Evolutionary conservation across 1,140 invertebrate species (phyloP).

Genomic region (Rhynchophorus ferrugineus): DNA sequence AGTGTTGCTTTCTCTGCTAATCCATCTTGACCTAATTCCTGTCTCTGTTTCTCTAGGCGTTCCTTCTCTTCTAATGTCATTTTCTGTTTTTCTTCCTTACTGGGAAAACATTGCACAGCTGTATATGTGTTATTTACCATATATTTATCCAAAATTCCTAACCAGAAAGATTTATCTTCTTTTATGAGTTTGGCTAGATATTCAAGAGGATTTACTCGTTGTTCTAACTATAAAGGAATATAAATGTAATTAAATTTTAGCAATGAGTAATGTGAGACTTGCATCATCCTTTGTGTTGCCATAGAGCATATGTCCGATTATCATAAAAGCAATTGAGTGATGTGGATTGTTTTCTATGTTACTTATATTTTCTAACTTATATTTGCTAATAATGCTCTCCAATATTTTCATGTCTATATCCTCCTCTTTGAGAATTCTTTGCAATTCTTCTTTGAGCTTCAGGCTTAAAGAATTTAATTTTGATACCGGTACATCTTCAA

Average conservation of each 20-base stretch:
- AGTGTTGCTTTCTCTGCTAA: slow-evolving; percentile 54
- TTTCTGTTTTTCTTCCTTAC: slow-evolving; percentile 49
- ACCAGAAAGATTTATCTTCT: slow-evolving; percentile 65
- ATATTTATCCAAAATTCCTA: slow-evolving; percentile 60
- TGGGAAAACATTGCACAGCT: slow-evolving; percentile 49
- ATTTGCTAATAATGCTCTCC: slow-evolving; percentile 61
- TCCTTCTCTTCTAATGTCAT: slow-evolving; percentile 55
- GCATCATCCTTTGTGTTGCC: slow-evolving; percentile 68
- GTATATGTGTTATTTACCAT: slow-evolving; percentile 54
- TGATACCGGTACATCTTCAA: slow-evolving; percentile 67
- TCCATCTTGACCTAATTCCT: slow-evolving; percentile 58
- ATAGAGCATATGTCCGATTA: slow-evolving; percentile 78
- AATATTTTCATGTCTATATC: slow-evolving; percentile 70
- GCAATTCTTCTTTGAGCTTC: slow-evolving; percentile 52
- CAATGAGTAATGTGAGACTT: slow-evolving; percentile 36
- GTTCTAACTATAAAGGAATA: slow-evolving; percentile 52
- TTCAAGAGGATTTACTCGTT: slow-evolving; percentile 63
- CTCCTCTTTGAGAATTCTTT: slow-evolving; percentile 44
- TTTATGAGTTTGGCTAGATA: slow-evolving; percentile 54
- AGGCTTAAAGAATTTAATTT: slow-evolving; percentile 58
- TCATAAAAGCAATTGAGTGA: slow-evolving; percentile 61
- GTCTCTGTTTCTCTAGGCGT: slow-evolving; percentile 56
- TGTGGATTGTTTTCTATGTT: slow-evolving; percentile 70
- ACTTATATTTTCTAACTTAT: slow-evolving; percentile 63
- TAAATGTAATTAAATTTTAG: too few relatives aligned